These are phyloP conservation scores for Calyptomena viridis DNA, from an alignment of 2,113 vertebrate genomes.

Conservation along the genomic window DNA sequence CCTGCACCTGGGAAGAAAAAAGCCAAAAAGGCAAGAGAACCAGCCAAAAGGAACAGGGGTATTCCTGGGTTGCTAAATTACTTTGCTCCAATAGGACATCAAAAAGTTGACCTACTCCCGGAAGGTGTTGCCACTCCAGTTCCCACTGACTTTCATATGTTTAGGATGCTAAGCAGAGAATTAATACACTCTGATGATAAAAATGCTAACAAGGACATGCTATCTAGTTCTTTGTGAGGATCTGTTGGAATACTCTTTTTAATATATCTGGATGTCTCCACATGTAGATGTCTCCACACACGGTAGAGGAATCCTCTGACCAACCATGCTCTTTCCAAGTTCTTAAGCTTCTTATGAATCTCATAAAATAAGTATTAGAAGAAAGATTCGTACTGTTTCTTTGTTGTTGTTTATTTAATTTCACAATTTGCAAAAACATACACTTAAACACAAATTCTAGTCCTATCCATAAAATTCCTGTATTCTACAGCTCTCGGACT, in stretches of 20 bases:
- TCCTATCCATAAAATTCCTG: not conserved
- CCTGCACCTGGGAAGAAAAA: conserved; percentile 53
- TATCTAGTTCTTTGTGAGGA: not conserved
- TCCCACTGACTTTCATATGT: not conserved
- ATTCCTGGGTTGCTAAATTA: not conserved
- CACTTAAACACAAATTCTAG: not conserved
- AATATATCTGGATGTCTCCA: not conserved
- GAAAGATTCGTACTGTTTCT: not conserved
- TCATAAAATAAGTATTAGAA: not conserved
- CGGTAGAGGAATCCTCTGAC: not conserved
- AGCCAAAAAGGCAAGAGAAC: conserved; percentile 4
- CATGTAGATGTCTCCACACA: not conserved
- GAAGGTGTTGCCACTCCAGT: not conserved
- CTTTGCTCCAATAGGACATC: not conserved
- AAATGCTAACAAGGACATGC: not conserved
- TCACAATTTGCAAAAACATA: not conserved
- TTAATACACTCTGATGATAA: not conserved
- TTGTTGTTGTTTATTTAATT: not conserved
- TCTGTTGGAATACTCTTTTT: not conserved
- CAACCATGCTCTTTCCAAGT: not conserved
- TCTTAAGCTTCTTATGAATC: not conserved
- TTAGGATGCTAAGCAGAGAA: not conserved
- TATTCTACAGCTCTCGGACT: not conserved
- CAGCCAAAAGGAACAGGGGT: conserved; percentile 10
- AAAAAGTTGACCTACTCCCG: not conserved